A percentile compares a stretch with the other conserved stretches of the same genome.
phyloP scores from a whole-genome alignment of 1,140 invertebrate genomes.

The Gryon sp. region DNA sequence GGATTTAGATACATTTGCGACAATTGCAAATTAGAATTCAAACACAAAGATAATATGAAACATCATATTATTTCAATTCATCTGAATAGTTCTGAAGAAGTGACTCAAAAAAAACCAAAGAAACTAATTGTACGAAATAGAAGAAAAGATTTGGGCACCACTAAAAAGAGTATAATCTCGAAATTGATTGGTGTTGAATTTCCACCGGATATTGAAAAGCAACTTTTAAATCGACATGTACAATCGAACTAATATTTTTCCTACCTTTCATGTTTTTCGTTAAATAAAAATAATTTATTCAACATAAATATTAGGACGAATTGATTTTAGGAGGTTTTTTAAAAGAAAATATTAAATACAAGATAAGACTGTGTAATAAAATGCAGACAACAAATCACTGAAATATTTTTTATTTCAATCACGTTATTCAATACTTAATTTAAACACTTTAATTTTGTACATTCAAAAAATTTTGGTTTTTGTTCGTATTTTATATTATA shows the following conservation, averaged over 20 bases:
- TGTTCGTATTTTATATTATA: conserved; percentile 2
- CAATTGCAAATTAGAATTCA: neutral
- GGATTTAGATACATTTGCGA: neutral
- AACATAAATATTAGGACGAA: too few species aligned
- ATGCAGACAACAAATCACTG: conserved; percentile 18
- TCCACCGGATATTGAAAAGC: neutral
- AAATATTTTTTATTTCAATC: conserved; percentile 46
- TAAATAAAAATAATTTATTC: too few species aligned
- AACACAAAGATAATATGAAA: neutral
- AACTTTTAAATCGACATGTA: neutral
- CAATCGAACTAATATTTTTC: too few species aligned
- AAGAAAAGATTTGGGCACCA: neutral
- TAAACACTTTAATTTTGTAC: conserved; percentile 42
- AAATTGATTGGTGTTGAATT: neutral
- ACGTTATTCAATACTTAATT: conserved; percentile 31
- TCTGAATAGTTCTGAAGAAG: too few species aligned
- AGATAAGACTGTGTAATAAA: too few species aligned
- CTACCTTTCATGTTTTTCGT: too few species aligned
- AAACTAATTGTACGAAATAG: neutral
- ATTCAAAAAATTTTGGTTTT: conserved; percentile 17
- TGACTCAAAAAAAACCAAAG: neutral
- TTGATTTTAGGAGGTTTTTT: too few species aligned
- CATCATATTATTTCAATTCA: neutral
- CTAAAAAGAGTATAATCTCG: conserved; percentile 3
- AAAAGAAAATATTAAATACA: too few species aligned